A percentile compares a stretch with the other conserved stretches of the same genome.
Evolutionary conservation across 2,113 vertebrate genomes (phyloP).

Genomic region (Ceyx margarethae): DNA sequence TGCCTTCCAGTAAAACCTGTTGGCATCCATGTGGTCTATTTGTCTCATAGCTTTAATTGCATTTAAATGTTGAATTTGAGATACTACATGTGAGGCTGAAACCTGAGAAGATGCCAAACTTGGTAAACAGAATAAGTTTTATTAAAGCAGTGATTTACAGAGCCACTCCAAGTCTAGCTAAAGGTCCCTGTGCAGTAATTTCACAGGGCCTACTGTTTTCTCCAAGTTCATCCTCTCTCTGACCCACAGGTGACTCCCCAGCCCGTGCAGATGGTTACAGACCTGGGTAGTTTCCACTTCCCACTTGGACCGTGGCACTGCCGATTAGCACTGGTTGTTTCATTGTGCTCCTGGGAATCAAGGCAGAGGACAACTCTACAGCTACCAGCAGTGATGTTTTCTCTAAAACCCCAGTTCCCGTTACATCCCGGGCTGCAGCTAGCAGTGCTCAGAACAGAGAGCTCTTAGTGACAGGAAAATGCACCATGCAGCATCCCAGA

Average conservation of each 20-base stretch:
- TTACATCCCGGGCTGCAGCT: too few relatives aligned
- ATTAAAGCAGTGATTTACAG: constrained; percentile 10
- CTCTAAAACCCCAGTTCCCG: too few relatives aligned
- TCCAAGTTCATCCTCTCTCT: background rate
- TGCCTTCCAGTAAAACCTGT: background rate
- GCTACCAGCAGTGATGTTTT: too few relatives aligned
- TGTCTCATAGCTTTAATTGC: constrained; percentile 14
- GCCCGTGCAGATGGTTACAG: background rate
- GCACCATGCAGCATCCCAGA: too few relatives aligned
- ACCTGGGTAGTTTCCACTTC: background rate
- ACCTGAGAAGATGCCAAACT: constrained; percentile 18
- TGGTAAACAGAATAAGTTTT: constrained; percentile 12
- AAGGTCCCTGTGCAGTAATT: background rate
- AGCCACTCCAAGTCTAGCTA: background rate
- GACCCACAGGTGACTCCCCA: background rate
- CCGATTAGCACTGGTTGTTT: background rate
- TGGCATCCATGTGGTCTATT: background rate
- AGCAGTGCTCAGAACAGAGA: too few relatives aligned
- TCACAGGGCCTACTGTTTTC: background rate
- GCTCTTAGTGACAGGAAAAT: too few relatives aligned
- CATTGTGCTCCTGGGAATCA: background rate
- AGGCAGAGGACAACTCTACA: too few relatives aligned
- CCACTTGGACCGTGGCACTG: background rate
- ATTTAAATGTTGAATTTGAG: constrained; percentile 25
- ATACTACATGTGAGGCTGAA: constrained; percentile 24